A percentile compares a stretch with the other conserved stretches of the same genome.
phyloP scores from a whole-genome alignment of 2,113 vertebrate genomes.

The Odontesthes bonariensis region DNA sequence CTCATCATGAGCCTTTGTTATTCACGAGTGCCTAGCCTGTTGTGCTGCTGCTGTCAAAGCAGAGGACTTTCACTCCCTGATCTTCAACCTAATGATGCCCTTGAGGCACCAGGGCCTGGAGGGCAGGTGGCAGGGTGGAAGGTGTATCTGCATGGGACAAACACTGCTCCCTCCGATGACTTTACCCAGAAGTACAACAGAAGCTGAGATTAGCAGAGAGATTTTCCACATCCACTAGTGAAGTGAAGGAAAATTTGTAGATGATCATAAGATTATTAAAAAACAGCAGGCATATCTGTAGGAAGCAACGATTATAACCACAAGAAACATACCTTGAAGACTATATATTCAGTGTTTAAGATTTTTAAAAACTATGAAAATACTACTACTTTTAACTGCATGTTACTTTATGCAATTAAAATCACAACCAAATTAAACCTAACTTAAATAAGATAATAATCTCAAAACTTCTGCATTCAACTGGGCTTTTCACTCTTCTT shows the following conservation, averaged over 20 bases:
- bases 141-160: constrained; percentile 47
- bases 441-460: neutral
- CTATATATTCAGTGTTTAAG: too few species aligned
- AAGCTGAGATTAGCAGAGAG: constrained; percentile 7
- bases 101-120: constrained; percentile 57
- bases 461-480: too few species aligned
- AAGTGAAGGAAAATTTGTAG: neutral
- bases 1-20: constrained; percentile 59
- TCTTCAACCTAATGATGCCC: constrained; percentile 79
- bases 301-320: too few species aligned
- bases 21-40: constrained; percentile 66
- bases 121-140: constrained; percentile 74
- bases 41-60: constrained; percentile 59
- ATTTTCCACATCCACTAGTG: neutral
- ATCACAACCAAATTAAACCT: neutral
- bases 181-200: constrained; percentile 1
- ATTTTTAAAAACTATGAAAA: neutral
- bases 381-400: too few species aligned
- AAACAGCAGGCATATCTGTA: too few species aligned
- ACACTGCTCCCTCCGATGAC: constrained; percentile 36
- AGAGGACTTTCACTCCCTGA: constrained; percentile 56
- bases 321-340: too few species aligned
- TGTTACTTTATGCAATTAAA: neutral
- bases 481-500: too few species aligned
- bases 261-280: too few species aligned